Evolutionary conservation across 2,113 vertebrate genomes (phyloP), one percentile per base, ranked within the genome.

Genomic region (Rhea pennata): DNA sequence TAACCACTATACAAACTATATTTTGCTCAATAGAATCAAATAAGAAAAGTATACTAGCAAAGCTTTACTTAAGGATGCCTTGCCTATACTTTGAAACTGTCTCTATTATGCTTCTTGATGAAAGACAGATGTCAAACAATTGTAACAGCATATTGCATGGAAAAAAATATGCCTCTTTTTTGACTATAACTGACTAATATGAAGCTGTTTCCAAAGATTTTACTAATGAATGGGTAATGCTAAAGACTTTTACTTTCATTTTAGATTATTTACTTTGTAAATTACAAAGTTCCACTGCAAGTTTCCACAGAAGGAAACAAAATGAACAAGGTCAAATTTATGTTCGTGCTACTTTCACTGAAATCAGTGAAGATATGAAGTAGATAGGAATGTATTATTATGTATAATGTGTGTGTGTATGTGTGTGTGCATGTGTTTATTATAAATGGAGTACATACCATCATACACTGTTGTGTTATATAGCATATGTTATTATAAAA

Each of bases 31-130:
- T 44, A 39, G 97, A 92, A 65, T 69, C 36, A 74, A 79, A 61
- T 62, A 89, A 84, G 46, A 94, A 97, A 97, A 96, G 67, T 73
- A 64, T 69, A 73, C 36, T 85, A 84, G 78, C 12, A 24, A 13
- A 77, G 15, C 5, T 39, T 82, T 83, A 29, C 76, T 31, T 93
- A 79, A 39, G 46, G 82, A 93, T 96, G 85, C 69, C 20, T 92
- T 93, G 74, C 36, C 27, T 89, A 17, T 79, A 80, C 51, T 86
- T 93, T 46, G 23, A 59, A 50, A 50, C 42, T 65, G 76, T 66
- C 91, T 93, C 58, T 66, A 59, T 33, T 84, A 81, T 27, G 44
- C n/a, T 93, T 95, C 82, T 40, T 92, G 61, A 85, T 95, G 65
- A 64, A 88, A 83, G 51, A 84, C 44, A 85, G 66, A 62, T 92